These are phyloP conservation scores for Malurus leucopterus DNA, from an alignment of 2,797 vertebrate genomes.

Conservation along the genomic window DNA sequence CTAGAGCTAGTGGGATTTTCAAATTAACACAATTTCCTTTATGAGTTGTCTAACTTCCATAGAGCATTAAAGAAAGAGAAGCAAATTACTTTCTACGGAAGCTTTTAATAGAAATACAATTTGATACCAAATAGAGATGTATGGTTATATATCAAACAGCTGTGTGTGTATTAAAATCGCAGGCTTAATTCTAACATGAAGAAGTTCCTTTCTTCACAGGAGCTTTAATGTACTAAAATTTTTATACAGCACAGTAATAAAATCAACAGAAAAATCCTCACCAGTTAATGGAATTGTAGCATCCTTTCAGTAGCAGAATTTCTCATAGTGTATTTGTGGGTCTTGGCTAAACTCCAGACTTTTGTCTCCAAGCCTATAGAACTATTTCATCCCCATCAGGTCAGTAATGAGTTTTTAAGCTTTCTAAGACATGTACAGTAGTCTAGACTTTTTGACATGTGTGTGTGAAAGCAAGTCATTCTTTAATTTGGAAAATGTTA, in stretches of 20 bases:
- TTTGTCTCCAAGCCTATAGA: neutral
- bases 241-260: neutral
- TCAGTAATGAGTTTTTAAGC: neutral
- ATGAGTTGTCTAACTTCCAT: neutral
- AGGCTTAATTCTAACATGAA: neutral
- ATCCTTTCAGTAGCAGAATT: neutral
- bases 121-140: neutral
- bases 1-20: neutral
- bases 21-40: neutral
- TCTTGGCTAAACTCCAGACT: neutral
- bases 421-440: neutral
- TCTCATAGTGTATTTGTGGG: neutral
- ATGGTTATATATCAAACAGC: neutral
- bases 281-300: neutral
- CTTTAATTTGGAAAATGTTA: neutral
- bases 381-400: neutral
- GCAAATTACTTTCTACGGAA: neutral
- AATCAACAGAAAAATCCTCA: neutral
- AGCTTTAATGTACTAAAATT: neutral
- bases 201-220: neutral
- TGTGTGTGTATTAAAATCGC: neutral
- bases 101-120: neutral
- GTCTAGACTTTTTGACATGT: neutral
- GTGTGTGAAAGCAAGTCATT: neutral
- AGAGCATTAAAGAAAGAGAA: neutral